A percentile compares a stretch with the other conserved stretches of the same genome.
Conservation (phyloP, 2,113 vertebrate genomes). For the Capra hircus region DNA sequence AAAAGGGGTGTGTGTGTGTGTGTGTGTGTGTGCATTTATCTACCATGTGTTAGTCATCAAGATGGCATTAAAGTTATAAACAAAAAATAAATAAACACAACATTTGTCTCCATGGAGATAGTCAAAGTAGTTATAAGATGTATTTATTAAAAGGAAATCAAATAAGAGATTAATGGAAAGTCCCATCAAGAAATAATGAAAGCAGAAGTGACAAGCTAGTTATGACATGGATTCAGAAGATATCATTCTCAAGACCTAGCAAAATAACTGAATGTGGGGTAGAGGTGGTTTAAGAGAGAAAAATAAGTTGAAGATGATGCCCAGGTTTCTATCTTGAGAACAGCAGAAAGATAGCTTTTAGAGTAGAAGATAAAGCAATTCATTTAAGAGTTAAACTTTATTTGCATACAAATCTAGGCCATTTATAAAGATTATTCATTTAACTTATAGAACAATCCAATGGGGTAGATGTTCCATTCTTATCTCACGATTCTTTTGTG, state of each 20-base stretch:
- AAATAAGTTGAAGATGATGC: not conserved
- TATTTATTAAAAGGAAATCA: not conserved
- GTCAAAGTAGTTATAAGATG: not conserved
- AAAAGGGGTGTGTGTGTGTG: not conserved
- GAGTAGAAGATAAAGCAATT: not conserved
- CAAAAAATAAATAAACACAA: not conserved
- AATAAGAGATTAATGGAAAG: not conserved
- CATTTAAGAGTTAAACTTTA: not conserved
- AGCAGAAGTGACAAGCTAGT: not conserved
- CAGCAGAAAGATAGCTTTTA: not conserved
- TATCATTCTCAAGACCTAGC: not conserved
- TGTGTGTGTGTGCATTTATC: not conserved
- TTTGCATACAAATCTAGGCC: not conserved
- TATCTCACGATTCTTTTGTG: not conserved
- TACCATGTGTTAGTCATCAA: not conserved
- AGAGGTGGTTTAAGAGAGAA: not conserved
- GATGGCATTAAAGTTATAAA: not conserved
- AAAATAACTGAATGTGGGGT: not conserved
- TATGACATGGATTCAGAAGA: not conserved
- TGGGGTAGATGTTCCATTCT: not conserved
- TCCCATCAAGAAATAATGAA: not conserved
- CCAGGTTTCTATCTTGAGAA: not conserved
- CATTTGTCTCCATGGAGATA: not conserved
- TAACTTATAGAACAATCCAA: not conserved
- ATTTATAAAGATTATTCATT: not conserved